These are phyloP conservation scores for Aphelenchoides besseyi DNA, from an alignment of 1,140 invertebrate species.

Conservation along the genomic window DNA sequence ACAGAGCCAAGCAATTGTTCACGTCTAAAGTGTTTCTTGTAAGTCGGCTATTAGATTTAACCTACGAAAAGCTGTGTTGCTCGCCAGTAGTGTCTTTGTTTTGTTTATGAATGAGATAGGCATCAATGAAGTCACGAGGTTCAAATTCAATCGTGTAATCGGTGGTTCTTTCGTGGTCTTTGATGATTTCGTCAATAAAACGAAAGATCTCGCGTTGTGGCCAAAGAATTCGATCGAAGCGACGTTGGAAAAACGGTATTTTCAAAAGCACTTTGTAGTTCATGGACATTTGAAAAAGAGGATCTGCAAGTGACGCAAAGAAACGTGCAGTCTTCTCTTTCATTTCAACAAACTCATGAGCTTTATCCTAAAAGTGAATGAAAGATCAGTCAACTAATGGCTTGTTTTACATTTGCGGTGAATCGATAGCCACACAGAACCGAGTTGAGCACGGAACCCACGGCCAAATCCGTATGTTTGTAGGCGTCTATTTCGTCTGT, in stretches of 20 bases:
- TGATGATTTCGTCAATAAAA: constrained; percentile 2
- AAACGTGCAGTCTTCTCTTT: constrained; percentile 2
- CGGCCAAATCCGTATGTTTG: constrained; percentile 15
- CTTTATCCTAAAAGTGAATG: background rate
- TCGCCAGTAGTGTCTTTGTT: background rate
- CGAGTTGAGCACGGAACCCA: constrained; percentile 23
- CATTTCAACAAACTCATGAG: background rate
- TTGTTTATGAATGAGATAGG: background rate
- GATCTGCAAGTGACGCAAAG: background rate
- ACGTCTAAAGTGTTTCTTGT: background rate
- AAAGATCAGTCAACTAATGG: background rate
- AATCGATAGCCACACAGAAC: constrained; percentile 25
- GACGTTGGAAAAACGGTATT: background rate
- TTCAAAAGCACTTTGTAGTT: background rate
- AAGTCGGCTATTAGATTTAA: background rate
- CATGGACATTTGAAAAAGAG: background rate
- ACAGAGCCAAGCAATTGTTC: background rate
- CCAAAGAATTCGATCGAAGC: background rate
- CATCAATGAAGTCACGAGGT: constrained; percentile 9
- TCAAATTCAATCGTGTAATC: background rate
- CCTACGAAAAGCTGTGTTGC: background rate
- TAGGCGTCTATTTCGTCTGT: background rate
- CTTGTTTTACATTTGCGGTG: constrained; percentile 7
- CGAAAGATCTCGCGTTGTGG: background rate
- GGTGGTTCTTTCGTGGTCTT: background rate